Percentiles rank a stretch among this genome's conserved stretches.
These are phyloP conservation scores for Coccyzus lansbergi DNA, from an alignment of 2,797 vertebrate genomes.

Conservation along the genomic window DNA sequence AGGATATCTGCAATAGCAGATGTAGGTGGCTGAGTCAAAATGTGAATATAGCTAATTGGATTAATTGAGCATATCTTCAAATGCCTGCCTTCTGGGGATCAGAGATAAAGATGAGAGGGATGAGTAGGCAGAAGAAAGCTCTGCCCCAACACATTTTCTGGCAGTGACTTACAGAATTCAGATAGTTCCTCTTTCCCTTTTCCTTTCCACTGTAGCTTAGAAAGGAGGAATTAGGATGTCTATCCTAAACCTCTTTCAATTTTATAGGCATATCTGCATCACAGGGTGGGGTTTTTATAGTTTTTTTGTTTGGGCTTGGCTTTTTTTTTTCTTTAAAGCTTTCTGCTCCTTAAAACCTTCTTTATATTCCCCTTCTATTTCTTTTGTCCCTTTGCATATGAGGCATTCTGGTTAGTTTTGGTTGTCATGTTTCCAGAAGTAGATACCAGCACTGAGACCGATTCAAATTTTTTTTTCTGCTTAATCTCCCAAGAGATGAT, in stretches of 20 bases:
- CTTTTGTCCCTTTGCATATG: neutral
- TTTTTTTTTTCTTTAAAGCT: neutral
- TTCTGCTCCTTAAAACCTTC: neutral
- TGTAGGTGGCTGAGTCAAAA: slow-evolving; percentile 21
- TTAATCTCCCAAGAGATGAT: neutral
- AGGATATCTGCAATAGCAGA: neutral
- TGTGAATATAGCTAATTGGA: slow-evolving; percentile 1
- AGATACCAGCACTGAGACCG: neutral
- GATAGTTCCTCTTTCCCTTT: neutral
- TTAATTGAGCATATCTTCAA: slow-evolving; percentile 31
- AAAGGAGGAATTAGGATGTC: neutral
- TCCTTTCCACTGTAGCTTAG: neutral
- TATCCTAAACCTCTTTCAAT: neutral
- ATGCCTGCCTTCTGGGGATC: slow-evolving; percentile 6
- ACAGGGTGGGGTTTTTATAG: accelerated
- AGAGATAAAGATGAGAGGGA: neutral
- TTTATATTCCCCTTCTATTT: neutral
- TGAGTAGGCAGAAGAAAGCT: neutral
- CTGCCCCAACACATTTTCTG: neutral
- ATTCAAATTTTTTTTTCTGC: neutral
- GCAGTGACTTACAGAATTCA: neutral
- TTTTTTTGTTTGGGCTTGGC: neutral
- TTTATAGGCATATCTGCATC: neutral
- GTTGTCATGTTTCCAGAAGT: neutral
- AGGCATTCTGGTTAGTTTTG: neutral